Evolutionary conservation across 92 coral and sea anemone genomes (phyloP), one percentile per base, ranked within the genome.

Genomic region (Umimayanthus kanabou): DNA sequence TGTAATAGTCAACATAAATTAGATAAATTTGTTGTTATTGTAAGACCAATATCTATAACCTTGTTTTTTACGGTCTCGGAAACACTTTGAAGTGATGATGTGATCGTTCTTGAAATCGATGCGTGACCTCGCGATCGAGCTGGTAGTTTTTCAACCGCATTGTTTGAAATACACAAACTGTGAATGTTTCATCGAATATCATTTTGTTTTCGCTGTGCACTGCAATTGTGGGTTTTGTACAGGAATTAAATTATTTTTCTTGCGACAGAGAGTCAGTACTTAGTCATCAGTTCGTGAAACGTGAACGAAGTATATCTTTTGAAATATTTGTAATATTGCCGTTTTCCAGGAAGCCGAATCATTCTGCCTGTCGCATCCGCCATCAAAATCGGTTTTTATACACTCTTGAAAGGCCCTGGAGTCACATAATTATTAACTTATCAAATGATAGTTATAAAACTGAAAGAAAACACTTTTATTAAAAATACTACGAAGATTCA

Each of bases 21-120:
- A 57, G n/a, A 6, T 30, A 16, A 80, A 53, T 57, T 53, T 9
- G 14, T 15, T 80, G 58, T 1, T 2, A 45, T 80, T 30, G 14
- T 29, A 57, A 37, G 67, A 55, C 71, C 84, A 80, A 55, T 80
- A 80, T 80, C 71, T 30, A 8, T 25, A 49, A 79, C 14, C 33
- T 29, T 53, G 69, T 10, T 53, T 79, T 79, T 79, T 79, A 78
- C 10, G 67, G 45, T 37, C 6, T 45, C 16, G 39, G 80, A 77
- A 25, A 42, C 29, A 77, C 57, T 11, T 77, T 77, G 6, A 47
- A 3, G 66, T 78, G 55, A 26, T n/a, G 55, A 18, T 11, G n/a
- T 23, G 26, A 76, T 39, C 45, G 39, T 30, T 14, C 11, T 55
- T 77, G 57, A 26, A 29, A 7, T 80, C 84, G 23, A 15, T 80